Base-by-base conservation (phyloP, 2,888 invertebrate species). In the Globia sparganii region DNA sequence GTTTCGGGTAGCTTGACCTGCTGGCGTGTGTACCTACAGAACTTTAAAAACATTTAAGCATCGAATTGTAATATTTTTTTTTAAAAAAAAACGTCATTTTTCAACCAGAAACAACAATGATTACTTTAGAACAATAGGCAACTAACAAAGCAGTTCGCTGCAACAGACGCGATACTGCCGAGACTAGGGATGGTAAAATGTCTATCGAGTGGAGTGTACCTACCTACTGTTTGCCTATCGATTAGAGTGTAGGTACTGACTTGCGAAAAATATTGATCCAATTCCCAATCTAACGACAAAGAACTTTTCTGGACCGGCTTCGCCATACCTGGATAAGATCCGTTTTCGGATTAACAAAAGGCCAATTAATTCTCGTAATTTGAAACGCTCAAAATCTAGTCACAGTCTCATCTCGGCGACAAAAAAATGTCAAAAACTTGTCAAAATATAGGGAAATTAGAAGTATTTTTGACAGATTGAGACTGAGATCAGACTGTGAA, bases 91-190 rank as follows among this genome's bases (percentile, higher is more conserved):
- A 67, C 25, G 15, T 2, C 0, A 18, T 70, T 40, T 37, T 73
- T 9, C 43, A 31, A 21, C 5, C 28, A 53, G 6, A 64, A 34
- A 53, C 53, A 40, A 34, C 53, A 53, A 62, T 43, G 18, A n/a
- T n/a, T n/a, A n/a, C n/a, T n/a, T 53, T 25, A 53, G 34, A 77
- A 75, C 53, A 65, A 65, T 56, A 25, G 15, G 28, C 34, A n/a
- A n/a, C n/a, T 28, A 11, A 43, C 34, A 77, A 62, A 76, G 62
- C 43, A 31, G 49, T 53, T 62, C 15, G 28, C 40, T 25, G 77
- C 77, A 43, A 62, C 53, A 62, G 40, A 34, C 31, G 62, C 15
- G 77, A 76, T 53, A 28, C 40, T 75, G 18, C 15, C 8, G 31
- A 59, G 31, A 21, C 40, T 43, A 34, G 49, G 5, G 62, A 43